Evolutionary conservation across 2,888 invertebrate genomes (phyloP).

Genomic region (Mesorhabditis spiculigera): DNA sequence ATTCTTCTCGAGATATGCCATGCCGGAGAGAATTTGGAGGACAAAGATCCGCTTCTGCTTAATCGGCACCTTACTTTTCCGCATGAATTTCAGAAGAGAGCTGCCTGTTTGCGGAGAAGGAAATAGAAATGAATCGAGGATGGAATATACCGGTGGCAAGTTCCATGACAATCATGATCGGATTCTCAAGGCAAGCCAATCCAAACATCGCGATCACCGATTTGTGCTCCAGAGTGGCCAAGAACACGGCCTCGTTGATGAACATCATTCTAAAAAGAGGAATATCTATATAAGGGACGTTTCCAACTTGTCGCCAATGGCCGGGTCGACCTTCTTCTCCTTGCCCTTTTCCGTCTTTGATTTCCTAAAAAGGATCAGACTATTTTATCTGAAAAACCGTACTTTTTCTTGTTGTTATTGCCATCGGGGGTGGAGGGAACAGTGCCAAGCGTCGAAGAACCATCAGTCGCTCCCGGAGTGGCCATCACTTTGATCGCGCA

Average conservation of each 20-base stretch:
- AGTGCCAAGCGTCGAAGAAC: no score
- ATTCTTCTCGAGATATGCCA: neutral
- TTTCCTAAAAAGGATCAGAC: no score
- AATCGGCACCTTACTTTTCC: neutral
- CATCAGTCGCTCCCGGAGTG: neutral
- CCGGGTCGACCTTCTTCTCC: neutral
- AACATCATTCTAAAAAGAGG: neutral
- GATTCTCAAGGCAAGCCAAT: neutral
- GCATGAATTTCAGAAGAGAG: neutral
- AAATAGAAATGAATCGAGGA: neutral
- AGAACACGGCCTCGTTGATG: constrained; percentile 2
- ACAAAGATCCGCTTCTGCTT: neutral
- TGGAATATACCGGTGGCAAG: neutral
- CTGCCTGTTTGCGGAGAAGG: neutral
- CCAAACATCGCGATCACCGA: neutral
- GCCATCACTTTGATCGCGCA: neutral
- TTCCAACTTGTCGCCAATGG: neutral
- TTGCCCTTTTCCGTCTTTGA: no score
- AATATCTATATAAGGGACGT: neutral
- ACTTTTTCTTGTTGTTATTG: neutral
- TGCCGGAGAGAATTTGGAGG: neutral
- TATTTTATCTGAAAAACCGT: neutral
- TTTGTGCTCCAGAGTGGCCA: neutral
- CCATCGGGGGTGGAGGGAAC: neutral
- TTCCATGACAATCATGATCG: neutral